Evolutionary conservation across 1,140 invertebrate species (phyloP).

Genomic region (Heterodera carotae): DNA sequence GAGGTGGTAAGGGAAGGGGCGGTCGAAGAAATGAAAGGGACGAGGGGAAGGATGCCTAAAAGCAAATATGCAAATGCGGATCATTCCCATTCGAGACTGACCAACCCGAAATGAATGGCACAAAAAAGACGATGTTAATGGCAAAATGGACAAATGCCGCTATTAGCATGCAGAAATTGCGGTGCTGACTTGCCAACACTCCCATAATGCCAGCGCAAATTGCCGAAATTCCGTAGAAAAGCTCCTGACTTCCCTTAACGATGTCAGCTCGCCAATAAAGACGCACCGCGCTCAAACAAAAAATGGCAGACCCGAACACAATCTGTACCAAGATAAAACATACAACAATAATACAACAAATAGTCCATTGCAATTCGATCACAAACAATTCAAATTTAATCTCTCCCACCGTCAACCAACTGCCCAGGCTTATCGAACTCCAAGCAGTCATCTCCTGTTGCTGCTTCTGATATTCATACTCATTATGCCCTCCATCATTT

Average conservation of each 20-base stretch:
- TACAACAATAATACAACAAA: too few relatives aligned
- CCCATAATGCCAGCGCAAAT: conserved; percentile 35
- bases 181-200: conserved; percentile 25
- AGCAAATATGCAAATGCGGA: neutral
- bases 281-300: conserved; percentile 27
- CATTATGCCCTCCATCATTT: conserved; percentile 1
- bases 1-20: neutral
- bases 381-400: conserved; percentile 1
- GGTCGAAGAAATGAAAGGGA: conserved; percentile 27
- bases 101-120: conserved; percentile 37
- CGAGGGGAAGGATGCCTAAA: conserved; percentile 33
- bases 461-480: neutral
- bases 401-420: conserved; percentile 27
- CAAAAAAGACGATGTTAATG: conserved; percentile 38
- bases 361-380: too few relatives aligned
- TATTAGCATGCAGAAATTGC: conserved; percentile 32
- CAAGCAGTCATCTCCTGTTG: conserved; percentile 17
- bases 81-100: neutral
- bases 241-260: conserved; percentile 34
- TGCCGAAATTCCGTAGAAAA: conserved; percentile 41
- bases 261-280: conserved; percentile 30
- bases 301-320: conserved; percentile 28
- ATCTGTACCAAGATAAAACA: too few relatives aligned
- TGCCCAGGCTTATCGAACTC: conserved; percentile 21
- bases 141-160: conserved; percentile 24